These are phyloP conservation scores for Dicrostonyx torquatus DNA, from an alignment of 2,797 vertebrate genomes.

Conservation along the genomic window DNA sequence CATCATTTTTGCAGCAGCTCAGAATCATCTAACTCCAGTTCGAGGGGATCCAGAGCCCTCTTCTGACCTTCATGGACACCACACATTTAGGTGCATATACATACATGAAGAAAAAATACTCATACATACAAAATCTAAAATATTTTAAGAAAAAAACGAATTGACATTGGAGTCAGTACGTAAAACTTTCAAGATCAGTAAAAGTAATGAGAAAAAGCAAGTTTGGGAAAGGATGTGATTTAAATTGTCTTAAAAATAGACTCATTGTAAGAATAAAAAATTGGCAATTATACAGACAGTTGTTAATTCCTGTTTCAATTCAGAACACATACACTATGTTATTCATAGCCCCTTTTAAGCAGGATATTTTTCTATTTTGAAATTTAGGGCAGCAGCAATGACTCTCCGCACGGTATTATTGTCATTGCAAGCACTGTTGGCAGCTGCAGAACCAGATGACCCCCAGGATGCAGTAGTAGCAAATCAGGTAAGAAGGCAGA, in stretches of 20 bases:
- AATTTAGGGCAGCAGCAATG: slow-evolving; percentile 98
- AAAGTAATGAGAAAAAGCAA: neutral
- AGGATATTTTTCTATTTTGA: slow-evolving; percentile 69
- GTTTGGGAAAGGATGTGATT: neutral
- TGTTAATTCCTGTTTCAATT: neutral
- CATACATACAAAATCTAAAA: neutral
- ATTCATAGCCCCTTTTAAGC: slow-evolving; percentile 11
- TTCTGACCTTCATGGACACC: neutral
- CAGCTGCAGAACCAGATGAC: slow-evolving; percentile 98
- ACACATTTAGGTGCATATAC: neutral
- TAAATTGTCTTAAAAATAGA: slow-evolving; percentile 10
- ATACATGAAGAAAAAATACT: neutral
- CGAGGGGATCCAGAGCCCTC: neutral
- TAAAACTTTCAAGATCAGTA: neutral
- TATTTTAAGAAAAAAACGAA: neutral
- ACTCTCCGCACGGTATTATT: slow-evolving; percentile 98
- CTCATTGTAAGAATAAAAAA: neutral
- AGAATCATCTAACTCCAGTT: neutral
- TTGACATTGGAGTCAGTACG: neutral
- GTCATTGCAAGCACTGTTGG: slow-evolving; percentile 97
- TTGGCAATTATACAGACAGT: neutral
- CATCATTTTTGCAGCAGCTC: no score
- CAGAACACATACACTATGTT: neutral
- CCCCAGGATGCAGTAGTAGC: slow-evolving; percentile 99
- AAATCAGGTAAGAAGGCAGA: slow-evolving; percentile 92